phyloP scores from a whole-genome alignment of 2,888 invertebrate genomes.

The Drosophila austrosaltans region DNA sequence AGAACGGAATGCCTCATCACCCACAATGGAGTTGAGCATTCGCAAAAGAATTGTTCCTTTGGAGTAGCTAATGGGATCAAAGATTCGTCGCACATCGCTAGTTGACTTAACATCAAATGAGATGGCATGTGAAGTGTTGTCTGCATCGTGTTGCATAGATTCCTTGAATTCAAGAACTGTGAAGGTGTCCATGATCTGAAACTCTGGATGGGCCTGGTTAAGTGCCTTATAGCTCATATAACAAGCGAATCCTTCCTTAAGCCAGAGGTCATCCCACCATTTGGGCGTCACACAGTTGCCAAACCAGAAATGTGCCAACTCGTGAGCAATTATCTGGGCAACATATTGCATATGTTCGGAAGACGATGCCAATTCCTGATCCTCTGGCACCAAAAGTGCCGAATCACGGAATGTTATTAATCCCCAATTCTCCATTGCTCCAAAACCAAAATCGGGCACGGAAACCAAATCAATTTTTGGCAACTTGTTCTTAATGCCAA shows the following conservation, averaged over 20 bases:
- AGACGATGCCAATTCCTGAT: constrained; percentile 83
- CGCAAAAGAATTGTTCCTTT: constrained; percentile 89
- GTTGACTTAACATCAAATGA: constrained; percentile 86
- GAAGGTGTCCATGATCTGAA: constrained; percentile 86
- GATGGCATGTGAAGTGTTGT: constrained; percentile 87
- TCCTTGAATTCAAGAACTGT: constrained; percentile 84
- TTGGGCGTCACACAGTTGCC: constrained; percentile 90
- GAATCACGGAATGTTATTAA: constrained; percentile 88
- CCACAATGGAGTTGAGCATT: constrained; percentile 89
- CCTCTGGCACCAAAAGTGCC: constrained; percentile 84
- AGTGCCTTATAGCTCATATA: constrained; percentile 84
- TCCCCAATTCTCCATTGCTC: constrained; percentile 90
- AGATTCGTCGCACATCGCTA: constrained; percentile 87
- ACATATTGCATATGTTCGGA: constrained; percentile 87
- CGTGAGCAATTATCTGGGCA: constrained; percentile 89
- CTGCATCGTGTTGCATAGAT: constrained; percentile 86
- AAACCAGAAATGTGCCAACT: constrained; percentile 93
- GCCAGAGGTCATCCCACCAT: constrained; percentile 91
- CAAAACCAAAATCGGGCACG: constrained; percentile 88
- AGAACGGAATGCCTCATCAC: constrained; percentile 85
- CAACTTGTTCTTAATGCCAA: constrained; percentile 86
- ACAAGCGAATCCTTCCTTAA: constrained; percentile 86
- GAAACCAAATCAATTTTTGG: constrained; percentile 89
- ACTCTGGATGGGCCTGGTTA: constrained; percentile 85
- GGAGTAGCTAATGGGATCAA: constrained; percentile 89